These are phyloP conservation scores for Coccyzus lansbergi DNA, from an alignment of 2,797 vertebrate genomes.

Conservation along the genomic window DNA sequence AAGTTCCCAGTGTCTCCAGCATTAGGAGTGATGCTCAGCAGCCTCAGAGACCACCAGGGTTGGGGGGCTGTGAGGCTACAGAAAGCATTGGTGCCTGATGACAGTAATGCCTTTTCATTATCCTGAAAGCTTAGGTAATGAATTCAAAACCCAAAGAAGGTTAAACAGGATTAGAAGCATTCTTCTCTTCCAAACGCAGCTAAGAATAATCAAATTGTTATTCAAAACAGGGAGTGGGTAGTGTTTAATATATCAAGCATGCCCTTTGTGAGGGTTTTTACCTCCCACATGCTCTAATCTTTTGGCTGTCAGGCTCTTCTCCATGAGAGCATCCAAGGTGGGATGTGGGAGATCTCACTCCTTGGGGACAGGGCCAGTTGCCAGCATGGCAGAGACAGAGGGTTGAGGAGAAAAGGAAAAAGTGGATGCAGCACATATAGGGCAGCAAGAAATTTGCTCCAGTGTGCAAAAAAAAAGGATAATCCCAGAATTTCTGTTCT, in stretches of 20 bases:
- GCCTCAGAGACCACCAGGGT: background rate
- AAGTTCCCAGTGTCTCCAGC: background rate
- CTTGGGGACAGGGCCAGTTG: background rate
- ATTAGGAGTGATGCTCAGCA: accelerated
- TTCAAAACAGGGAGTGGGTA: background rate
- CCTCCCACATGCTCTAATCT: background rate
- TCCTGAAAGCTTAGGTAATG: constrained; percentile 11
- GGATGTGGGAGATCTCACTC: background rate
- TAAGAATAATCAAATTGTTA: constrained; percentile 42
- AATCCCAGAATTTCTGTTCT: accelerated
- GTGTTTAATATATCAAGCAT: background rate
- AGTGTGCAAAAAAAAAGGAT: accelerated
- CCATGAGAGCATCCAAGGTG: accelerated
- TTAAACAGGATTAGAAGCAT: constrained; percentile 25
- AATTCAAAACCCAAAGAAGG: constrained; percentile 25
- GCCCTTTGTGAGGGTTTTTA: background rate
- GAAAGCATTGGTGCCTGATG: background rate
- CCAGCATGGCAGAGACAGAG: background rate
- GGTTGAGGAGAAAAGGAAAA: background rate
- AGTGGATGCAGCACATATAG: accelerated
- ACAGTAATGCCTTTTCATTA: constrained; percentile 1
- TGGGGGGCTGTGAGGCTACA: background rate
- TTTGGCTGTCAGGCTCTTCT: background rate
- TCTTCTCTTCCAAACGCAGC: background rate
- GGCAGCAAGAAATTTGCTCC: background rate